A percentile compares a stretch with the other conserved stretches of the same genome.
These are phyloP conservation scores for Meteorus colon DNA, from an alignment of 2,888 invertebrate species.

Conservation along the genomic window DNA sequence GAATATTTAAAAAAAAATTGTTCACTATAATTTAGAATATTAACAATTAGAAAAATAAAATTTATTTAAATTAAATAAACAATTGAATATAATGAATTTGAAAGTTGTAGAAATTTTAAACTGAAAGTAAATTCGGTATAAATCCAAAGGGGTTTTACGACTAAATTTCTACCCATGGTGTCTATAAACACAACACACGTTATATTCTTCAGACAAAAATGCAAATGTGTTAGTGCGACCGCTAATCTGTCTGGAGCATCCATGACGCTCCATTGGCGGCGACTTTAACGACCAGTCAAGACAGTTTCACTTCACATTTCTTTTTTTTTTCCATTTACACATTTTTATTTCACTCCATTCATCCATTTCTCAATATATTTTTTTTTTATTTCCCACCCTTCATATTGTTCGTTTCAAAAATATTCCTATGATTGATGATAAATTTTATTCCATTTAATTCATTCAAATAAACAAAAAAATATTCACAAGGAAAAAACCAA, in stretches of 20 bases:
- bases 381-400: too few relatives aligned
- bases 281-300: conserved; percentile 48
- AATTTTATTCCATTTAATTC: too few relatives aligned
- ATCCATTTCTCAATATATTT: too few relatives aligned
- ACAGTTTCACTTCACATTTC: conserved; percentile 15
- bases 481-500: too few relatives aligned
- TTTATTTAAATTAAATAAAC: too few relatives aligned
- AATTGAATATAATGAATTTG: background rate
- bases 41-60: too few relatives aligned
- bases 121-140: conserved; percentile 41
- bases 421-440: too few relatives aligned
- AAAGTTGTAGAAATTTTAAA: background rate
- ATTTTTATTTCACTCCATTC: too few relatives aligned
- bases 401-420: too few relatives aligned
- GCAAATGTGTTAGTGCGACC: conserved; percentile 65
- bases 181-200: conserved; percentile 48
- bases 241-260: conserved; percentile 71
- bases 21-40: too few relatives aligned
- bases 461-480: too few relatives aligned
- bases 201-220: conserved; percentile 63
- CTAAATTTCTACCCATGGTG: conserved; percentile 55
- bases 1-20: too few relatives aligned
- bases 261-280: conserved; percentile 68
- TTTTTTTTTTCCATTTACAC: background rate
- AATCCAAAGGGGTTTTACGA: conserved; percentile 60